phyloP scores from a whole-genome alignment of 2,888 invertebrate species.

The Rhingia rostrata region DNA sequence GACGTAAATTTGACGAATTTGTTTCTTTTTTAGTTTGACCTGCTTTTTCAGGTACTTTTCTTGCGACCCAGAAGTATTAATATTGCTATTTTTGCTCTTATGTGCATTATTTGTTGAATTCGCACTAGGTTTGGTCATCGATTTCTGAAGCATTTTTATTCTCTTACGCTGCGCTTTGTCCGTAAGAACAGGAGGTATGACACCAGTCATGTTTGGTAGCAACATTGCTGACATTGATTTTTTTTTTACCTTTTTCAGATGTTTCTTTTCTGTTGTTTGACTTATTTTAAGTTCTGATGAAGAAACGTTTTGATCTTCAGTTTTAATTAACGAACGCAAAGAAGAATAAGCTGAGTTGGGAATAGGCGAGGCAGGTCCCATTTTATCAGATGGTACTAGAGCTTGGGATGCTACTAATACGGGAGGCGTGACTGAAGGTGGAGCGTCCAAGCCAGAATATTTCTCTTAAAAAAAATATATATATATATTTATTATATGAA shows the following conservation, averaged over 20 bases:
- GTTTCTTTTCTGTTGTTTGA: conserved; percentile 58
- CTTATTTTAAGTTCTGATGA: conserved; percentile 33
- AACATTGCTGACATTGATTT: conserved; percentile 57
- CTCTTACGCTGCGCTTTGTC: conserved; percentile 79
- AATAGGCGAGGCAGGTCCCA: conserved; percentile 1
- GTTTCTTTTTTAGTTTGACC: conserved; percentile 61
- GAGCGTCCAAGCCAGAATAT: conserved; percentile 80
- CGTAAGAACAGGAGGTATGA: conserved; percentile 27
- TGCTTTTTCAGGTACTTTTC: conserved; percentile 61
- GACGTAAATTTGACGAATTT: conserved; percentile 43
- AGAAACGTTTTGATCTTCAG: conserved; percentile 27
- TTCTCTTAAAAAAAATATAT: conserved; percentile 35
- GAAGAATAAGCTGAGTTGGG: conserved; percentile 6
- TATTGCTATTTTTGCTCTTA: conserved; percentile 45
- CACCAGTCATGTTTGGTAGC: conserved; percentile 19
- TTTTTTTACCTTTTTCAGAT: conserved; percentile 77
- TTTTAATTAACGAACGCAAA: conserved; percentile 4
- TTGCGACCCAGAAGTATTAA: conserved; percentile 7
- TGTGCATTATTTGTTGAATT: conserved; percentile 8
- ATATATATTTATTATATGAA: neutral
- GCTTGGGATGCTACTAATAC: neutral
- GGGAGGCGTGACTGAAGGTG: conserved; percentile 73
- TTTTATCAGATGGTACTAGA: neutral
- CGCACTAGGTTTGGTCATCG: conserved; percentile 56
- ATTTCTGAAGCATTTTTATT: conserved; percentile 79